These are phyloP conservation scores for Drosophila meridionalis DNA, from an alignment of 2,888 invertebrate species.

Conservation along the genomic window DNA sequence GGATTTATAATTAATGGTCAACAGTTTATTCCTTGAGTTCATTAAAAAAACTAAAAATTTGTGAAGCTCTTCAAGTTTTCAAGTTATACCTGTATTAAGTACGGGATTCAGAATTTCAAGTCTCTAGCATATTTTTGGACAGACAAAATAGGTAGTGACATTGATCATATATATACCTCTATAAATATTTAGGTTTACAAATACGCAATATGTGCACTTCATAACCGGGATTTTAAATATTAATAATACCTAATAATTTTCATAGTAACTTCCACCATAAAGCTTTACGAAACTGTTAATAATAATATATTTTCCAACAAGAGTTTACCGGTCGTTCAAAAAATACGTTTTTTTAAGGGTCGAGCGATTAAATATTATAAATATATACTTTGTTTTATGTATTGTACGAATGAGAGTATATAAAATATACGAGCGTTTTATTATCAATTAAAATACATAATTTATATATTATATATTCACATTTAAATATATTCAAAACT, in stretches of 20 bases:
- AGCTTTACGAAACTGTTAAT: not conserved
- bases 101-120: too few relatives aligned
- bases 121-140: too few relatives aligned
- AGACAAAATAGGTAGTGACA: too few relatives aligned
- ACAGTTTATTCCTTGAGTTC: too few relatives aligned
- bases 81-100: too few relatives aligned
- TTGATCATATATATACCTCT: too few relatives aligned
- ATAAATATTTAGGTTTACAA: too few relatives aligned
- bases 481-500: conserved; percentile 11
- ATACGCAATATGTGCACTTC: too few relatives aligned
- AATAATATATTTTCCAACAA: not conserved
- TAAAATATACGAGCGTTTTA: conserved; percentile 46
- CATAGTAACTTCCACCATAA: not conserved
- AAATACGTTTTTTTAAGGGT: not conserved
- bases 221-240: too few relatives aligned
- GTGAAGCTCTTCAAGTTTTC: too few relatives aligned
- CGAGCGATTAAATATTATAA: not conserved
- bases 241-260: not conserved
- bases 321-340: not conserved
- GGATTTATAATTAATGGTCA: too few relatives aligned
- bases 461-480: conserved; percentile 1
- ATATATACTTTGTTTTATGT: not conserved
- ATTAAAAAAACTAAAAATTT: too few relatives aligned
- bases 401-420: conserved; percentile 4
- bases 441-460: conserved; percentile 37